These are phyloP conservation scores for Entomobrya proxima DNA, from an alignment of 2,888 invertebrate species.

Conservation along the genomic window DNA sequence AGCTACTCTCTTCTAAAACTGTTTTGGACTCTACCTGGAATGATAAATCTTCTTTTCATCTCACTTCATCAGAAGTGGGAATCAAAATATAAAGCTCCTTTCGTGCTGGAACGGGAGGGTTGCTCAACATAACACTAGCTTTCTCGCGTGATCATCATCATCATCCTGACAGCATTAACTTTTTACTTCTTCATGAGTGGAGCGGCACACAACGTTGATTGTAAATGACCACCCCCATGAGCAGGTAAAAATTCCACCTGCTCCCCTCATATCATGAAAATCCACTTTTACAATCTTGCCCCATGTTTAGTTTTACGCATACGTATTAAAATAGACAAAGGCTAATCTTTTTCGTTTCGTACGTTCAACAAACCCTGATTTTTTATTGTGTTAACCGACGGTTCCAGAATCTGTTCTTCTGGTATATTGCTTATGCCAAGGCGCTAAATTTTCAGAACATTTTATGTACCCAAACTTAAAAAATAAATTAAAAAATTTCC, in stretches of 20 bases:
- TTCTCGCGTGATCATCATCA: constrained; percentile 20
- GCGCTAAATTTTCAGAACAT: neutral
- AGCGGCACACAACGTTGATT: constrained; percentile 27
- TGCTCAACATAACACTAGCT: constrained; percentile 15
- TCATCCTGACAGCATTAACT: constrained; percentile 22
- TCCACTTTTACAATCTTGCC: neutral
- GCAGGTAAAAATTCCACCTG: constrained; percentile 74
- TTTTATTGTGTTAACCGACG: neutral
- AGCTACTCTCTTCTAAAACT: neutral
- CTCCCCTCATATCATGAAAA: constrained; percentile 62
- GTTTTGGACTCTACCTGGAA: neutral
- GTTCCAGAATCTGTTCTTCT: neutral
- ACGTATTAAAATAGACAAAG: no score
- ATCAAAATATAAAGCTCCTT: neutral
- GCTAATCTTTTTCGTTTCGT: no score
- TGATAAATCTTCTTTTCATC: constrained; percentile 8
- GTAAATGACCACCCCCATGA: constrained; percentile 70
- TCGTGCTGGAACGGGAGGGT: neutral
- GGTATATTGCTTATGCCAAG: neutral
- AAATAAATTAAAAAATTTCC: neutral
- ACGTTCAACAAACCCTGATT: neutral
- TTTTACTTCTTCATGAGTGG: constrained; percentile 46
- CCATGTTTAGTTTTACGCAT: neutral
- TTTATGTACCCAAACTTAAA: neutral
- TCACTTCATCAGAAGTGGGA: neutral